Evolutionary conservation across 2,888 invertebrate species (phyloP), one percentile per base, ranked within the genome.

Genomic region (Vesta saturnalis): DNA sequence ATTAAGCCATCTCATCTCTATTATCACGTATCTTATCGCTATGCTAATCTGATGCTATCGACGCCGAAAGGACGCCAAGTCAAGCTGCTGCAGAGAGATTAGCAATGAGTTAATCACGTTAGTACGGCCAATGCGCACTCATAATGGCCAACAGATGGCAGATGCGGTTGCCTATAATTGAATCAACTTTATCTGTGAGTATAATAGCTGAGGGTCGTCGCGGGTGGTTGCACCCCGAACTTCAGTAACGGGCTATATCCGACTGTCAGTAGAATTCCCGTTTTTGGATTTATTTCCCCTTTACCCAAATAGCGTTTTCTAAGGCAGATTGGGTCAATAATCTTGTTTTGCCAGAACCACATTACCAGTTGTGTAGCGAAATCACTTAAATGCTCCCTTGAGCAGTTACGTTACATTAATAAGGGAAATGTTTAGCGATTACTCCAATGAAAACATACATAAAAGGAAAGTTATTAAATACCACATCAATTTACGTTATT

Each of bases 121-220:
- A 83, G 77, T 75, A 79, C 79, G 80, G 80, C 78, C 81, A 77
- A 81, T 81, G 82, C 80, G 79, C 82, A 79, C 80, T 78, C 79
- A 83, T 83, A 83, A 83, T 82, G 78, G 83, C 82, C 82, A 82
- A 82, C 84, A 84, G 84, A 83, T 83, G 84, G 83, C 83, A 83
- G 83, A 84, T 83, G 84, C 82, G 83, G 83, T 83, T 77, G 79
- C 80, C 82, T 81, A 81, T 84, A 84, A 84, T 84, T 83, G 83
- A 84, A 84, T 84, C 83, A 82, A 83, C 82, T 83, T 83, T 83
- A 84, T 84, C 83, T 83, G 82, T 82, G 81, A 83, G 83, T 83
- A 82, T 83, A 83, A 83, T 82, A 77, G 81, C 77, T 77, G 74
- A 76, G 80, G 80, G 81, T 81, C 82, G 82, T 81, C 77, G 81